Evolutionary conservation across 2,888 invertebrate species (phyloP), one percentile per base, ranked within the genome.

Genomic region (Chrysodeixis includens): DNA sequence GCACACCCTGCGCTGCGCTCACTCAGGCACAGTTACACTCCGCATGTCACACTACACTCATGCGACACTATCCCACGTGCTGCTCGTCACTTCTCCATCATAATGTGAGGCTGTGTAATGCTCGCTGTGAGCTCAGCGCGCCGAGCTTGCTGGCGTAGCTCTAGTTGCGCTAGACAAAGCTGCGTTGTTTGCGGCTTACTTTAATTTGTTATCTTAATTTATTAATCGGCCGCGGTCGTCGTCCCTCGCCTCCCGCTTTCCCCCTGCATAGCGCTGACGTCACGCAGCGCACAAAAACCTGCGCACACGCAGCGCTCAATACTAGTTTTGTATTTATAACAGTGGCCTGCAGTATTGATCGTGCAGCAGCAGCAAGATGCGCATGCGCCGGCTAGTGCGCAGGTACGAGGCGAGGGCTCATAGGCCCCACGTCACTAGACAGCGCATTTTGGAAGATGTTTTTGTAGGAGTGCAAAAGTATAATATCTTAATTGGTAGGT

Each of bases 161-260:
- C n/a, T 51, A 56, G 18, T 58, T 62, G 67, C 71, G 77, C 74
- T 79, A 80, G 76, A 86, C 84, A 86, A 83, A 79, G 83, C 78
- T 72, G 76, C 71, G 83, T 88, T 87, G 88, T 90, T 70, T 81
- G 83, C 81, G 78, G 67, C 74, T 83, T 80, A 81, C 84, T 89
- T 89, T 87, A 89, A 90, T 90, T 88, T 88, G 86, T 90, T 90
- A 91, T 91, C 91, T 91, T 87, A 86, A 89, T 89, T 89, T 88
- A 90, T 89, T 88, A 87, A 90, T 90, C 90, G 82, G 81, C 70
- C 78, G 78, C 62, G 75, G 71, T 69, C 75, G 22, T 58, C 61
- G 71, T 22, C 75, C 82, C 67, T n/a, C 40, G 26, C 46, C 52
- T 58, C 67, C 46, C 57, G 26, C 30, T 9, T 55, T 32, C 57